Evolutionary conservation across 2,888 invertebrate species (phyloP), one percentile per base, ranked within the genome.

Genomic region (Orchesellides sinensis): DNA sequence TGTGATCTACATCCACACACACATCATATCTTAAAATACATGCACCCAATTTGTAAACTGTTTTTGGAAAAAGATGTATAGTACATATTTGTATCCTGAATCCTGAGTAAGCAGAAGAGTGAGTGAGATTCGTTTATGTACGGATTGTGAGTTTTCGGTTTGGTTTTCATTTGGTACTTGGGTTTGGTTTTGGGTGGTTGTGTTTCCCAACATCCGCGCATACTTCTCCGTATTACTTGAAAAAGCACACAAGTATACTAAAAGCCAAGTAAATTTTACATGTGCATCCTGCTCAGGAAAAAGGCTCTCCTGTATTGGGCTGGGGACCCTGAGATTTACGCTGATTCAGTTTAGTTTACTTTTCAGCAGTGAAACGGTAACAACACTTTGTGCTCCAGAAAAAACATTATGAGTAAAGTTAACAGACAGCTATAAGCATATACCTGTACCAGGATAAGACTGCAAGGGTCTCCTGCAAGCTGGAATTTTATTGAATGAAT

Each of bases 31-130:
- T n/a, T n/a, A n/a, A n/a, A n/a, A n/a, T n/a, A n/a, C n/a, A n/a
- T n/a, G n/a, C n/a, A n/a, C n/a, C n/a, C n/a, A 54, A 69, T 69
- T 54, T 69, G 35, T 69, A 69, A 69, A 54, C 69, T 69, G 23
- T 68, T 68, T 68, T 52, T 68, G 49, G 68, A 49, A 61, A 19
- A 52, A 52, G 21, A 21, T 21, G 14, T 45, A 10, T 40, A n/a
- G n/a, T 40, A n/a, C n/a, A n/a, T n/a, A n/a, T n/a, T n/a, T n/a
- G n/a, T n/a, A n/a, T n/a, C 17, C 54, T 2, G 23, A 23, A 12
- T n/a, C 12, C 52, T 3, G 17, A 45, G 45, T 65, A 23, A n/a
- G 25, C 23, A n/a, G n/a, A n/a, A n/a, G n/a, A n/a, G n/a, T n/a
- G n/a, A n/a, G 52, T 52, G 47, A 29, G 49, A 68, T 68, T 29